phyloP scores from a whole-genome alignment of 2,797 vertebrate genomes.

The Pelochelys cantorii region DNA sequence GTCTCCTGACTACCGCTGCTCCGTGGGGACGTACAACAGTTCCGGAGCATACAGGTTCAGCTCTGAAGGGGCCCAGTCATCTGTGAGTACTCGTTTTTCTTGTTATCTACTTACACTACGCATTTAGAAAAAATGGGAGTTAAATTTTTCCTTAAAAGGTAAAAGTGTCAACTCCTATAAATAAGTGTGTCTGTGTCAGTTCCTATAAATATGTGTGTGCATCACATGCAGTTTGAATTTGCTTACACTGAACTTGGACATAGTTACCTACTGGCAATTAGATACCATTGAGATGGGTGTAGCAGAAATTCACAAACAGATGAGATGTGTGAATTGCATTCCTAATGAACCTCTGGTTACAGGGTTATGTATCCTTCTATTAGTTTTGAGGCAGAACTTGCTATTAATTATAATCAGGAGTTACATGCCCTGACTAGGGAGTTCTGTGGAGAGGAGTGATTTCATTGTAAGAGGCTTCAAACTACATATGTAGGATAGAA shows the following conservation, averaged over 20 bases:
- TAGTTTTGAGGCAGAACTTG: background rate
- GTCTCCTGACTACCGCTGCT: constrained; percentile 93
- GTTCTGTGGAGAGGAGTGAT: background rate
- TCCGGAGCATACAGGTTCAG: constrained; percentile 93
- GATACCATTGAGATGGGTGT: background rate
- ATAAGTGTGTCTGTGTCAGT: background rate
- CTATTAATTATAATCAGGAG: background rate
- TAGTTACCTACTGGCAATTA: constrained; percentile 40
- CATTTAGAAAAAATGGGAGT: background rate
- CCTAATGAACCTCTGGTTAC: background rate
- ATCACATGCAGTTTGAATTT: background rate
- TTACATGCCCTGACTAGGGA: background rate
- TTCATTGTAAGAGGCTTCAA: background rate
- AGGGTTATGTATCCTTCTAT: background rate
- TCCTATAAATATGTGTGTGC: background rate
- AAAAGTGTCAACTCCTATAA: background rate
- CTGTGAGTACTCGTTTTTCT: constrained; percentile 82
- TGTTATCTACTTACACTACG: background rate
- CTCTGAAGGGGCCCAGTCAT: constrained; percentile 96
- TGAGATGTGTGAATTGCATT: background rate
- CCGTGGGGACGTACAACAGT: constrained; percentile 93
- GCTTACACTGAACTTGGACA: rapidly evolving
- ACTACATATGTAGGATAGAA: background rate
- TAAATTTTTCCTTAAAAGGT: background rate
- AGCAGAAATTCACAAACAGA: background rate